A percentile compares a stretch with the other conserved stretches of the same genome.
phyloP scores from a whole-genome alignment of 2,113 vertebrate genomes.

The Emydocephalus ijimae region DNA sequence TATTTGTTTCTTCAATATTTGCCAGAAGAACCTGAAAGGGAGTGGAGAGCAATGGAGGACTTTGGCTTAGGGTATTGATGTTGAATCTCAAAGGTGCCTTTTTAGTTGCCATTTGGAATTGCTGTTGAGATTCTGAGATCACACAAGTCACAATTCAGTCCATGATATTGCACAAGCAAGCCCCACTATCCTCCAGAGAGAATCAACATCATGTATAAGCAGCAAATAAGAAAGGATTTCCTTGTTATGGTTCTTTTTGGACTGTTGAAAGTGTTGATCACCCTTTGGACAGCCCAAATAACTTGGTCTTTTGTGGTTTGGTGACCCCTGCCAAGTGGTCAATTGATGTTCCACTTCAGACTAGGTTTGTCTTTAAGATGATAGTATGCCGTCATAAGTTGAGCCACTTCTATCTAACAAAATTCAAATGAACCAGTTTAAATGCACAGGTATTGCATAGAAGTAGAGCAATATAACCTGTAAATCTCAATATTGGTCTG shows the following conservation, averaged over 20 bases:
- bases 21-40: not conserved
- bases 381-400: not conserved
- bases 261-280: not conserved
- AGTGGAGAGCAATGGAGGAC: not conserved
- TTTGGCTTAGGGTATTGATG: not conserved
- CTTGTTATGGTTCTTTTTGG: not conserved
- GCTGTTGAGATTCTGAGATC: not conserved
- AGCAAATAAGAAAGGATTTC: not conserved
- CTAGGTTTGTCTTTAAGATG: not conserved
- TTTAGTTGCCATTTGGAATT: not conserved
- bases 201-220: not conserved
- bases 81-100: not conserved
- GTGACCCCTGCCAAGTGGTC: not conserved
- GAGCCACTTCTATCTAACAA: not conserved
- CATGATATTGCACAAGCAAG: not conserved
- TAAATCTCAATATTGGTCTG: not conserved
- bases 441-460: not conserved
- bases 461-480: not conserved
- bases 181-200: not conserved
- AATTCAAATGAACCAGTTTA: not conserved
- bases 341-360: not conserved
- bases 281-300: not conserved
- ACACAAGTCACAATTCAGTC: not conserved
- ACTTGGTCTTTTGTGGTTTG: not conserved
- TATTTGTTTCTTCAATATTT: not conserved